Evolutionary conservation across 2,113 vertebrate genomes (phyloP).

Genomic region (Thinocorus orbignyianus): DNA sequence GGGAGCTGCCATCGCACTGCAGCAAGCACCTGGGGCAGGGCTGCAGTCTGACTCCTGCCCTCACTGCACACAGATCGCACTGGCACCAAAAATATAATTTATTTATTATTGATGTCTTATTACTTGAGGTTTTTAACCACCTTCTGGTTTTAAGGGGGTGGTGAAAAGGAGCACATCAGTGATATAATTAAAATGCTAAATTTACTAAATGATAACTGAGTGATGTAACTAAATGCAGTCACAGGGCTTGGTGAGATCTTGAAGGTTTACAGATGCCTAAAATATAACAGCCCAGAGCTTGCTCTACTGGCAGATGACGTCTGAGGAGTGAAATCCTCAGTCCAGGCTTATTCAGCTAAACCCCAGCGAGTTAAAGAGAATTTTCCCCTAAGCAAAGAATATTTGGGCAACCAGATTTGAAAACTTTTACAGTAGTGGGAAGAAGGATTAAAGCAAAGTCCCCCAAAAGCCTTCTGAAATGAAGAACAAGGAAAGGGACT

Average conservation of each 20-base stretch:
- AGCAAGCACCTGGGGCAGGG: constrained; percentile 46
- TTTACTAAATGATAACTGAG: not conserved
- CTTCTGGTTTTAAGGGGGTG: not conserved
- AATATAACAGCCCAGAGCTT: not conserved
- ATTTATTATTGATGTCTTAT: not conserved
- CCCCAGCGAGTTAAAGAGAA: not conserved
- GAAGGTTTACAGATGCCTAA: not conserved
- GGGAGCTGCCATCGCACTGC: not conserved
- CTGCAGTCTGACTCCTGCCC: not conserved
- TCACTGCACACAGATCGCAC: not conserved
- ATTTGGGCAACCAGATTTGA: not conserved
- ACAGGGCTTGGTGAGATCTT: not conserved
- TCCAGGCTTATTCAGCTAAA: not conserved
- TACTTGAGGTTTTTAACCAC: not conserved
- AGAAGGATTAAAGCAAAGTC: constrained; percentile 14
- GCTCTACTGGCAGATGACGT: not conserved
- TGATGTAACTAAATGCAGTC: not conserved
- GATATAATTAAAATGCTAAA: not conserved
- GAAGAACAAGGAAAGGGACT: not conserved
- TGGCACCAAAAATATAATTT: not conserved
- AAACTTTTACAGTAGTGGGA: not conserved
- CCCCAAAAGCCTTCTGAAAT: not conserved
- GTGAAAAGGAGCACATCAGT: accelerated
- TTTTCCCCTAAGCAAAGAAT: not conserved
- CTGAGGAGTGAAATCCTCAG: not conserved